phyloP scores from a whole-genome alignment of 2,113 vertebrate genomes.

The Bostrychus sinensis region DNA sequence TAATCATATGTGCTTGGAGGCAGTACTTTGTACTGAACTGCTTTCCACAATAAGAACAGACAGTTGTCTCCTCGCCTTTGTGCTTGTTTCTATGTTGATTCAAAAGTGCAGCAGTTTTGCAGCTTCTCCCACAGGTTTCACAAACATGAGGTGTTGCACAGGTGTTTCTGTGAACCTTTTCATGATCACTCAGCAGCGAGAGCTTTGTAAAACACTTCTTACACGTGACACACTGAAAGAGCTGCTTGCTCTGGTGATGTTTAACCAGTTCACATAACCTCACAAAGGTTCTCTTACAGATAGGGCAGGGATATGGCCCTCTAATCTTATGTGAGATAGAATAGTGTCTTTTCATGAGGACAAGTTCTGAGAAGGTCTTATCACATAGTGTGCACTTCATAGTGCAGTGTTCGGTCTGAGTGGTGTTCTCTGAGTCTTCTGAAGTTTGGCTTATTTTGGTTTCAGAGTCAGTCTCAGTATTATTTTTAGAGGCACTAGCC shows the following conservation, averaged over 20 bases:
- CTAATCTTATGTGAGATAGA: conserved; percentile 15
- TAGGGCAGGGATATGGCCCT: conserved; percentile 17
- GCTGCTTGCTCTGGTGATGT: conserved; percentile 24
- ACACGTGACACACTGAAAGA: conserved; percentile 13
- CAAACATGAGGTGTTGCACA: conserved; percentile 6
- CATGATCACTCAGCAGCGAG: conserved; percentile 9
- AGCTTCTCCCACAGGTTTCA: conserved; percentile 27
- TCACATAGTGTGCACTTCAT: conserved; percentile 45
- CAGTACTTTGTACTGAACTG: conserved; percentile 22
- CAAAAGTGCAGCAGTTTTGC: conserved; percentile 17
- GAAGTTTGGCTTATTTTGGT: conserved; percentile 5
- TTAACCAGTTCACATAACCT: conserved; percentile 28
- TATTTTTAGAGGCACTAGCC: neutral
- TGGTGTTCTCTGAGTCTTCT: neutral
- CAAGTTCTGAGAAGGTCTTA: conserved; percentile 20
- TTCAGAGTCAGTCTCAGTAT: neutral
- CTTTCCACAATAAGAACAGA: conserved; percentile 39
- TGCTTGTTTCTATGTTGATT: conserved; percentile 22
- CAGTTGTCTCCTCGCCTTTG: neutral
- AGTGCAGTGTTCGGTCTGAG: neutral
- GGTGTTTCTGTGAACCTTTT: conserved; percentile 1
- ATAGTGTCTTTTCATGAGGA: conserved; percentile 21
- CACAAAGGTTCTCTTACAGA: conserved; percentile 33
- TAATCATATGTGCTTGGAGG: conserved; percentile 29
- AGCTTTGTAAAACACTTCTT: conserved; percentile 31